Percentiles rank a stretch among this genome's conserved stretches.
Conservation (phyloP, 2,797 vertebrate species). For the Lepus townsendii region DNA sequence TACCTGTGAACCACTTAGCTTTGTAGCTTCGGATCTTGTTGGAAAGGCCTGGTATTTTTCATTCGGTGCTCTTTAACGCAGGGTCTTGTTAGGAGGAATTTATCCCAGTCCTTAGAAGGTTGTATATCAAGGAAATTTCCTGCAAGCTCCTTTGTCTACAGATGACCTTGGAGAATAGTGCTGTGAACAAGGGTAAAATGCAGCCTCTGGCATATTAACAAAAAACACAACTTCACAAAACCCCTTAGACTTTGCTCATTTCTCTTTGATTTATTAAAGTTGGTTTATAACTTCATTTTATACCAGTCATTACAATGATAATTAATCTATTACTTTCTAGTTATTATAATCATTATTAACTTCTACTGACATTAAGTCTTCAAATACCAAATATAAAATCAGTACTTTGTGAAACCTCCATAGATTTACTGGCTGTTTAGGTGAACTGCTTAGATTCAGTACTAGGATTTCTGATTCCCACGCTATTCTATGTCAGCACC, state of each 20-base stretch:
- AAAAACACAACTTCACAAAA: constrained; percentile 39
- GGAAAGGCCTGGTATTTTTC: not conserved
- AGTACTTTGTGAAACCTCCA: not conserved
- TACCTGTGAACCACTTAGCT: not conserved
- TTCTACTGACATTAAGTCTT: constrained; percentile 45
- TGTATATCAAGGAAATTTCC: not conserved
- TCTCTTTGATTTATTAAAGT: constrained; percentile 60
- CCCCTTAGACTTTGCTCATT: constrained; percentile 35
- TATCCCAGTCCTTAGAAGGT: not conserved
- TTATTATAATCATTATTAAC: constrained; percentile 59
- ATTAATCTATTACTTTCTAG: constrained; percentile 45
- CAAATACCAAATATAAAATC: constrained; percentile 56
- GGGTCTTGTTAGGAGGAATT: not conserved
- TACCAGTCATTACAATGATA: constrained; percentile 16
- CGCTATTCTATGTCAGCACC: constrained; percentile 8
- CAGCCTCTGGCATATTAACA: not conserved
- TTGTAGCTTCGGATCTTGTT: constrained; percentile 31
- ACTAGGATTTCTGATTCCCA: constrained; percentile 9
- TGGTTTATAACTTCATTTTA: constrained; percentile 64
- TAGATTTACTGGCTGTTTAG: constrained; percentile 36
- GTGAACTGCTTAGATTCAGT: constrained; percentile 55
- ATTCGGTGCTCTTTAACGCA: not conserved
- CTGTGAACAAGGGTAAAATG: not conserved
- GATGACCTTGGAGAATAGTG: constrained; percentile 8
- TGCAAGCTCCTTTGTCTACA: not conserved